Conservation (phyloP, 2,113 vertebrate genomes). For the Albula glossodonta region DNA sequence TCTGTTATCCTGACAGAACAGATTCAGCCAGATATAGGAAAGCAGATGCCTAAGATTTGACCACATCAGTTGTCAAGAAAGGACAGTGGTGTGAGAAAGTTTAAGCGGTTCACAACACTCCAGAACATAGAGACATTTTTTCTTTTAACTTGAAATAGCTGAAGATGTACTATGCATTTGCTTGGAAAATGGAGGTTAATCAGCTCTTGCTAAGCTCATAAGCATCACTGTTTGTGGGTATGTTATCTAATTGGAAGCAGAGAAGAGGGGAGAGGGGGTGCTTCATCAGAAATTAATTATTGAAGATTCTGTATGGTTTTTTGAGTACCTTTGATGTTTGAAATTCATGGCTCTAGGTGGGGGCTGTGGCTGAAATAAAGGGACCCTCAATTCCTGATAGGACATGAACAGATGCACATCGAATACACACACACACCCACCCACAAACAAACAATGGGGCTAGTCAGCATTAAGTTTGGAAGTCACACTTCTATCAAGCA, state of each 20-base stretch:
- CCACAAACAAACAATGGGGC: no score
- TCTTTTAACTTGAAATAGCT: background rate
- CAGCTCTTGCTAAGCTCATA: background rate
- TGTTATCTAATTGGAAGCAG: background rate
- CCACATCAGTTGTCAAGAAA: no score
- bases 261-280: background rate
- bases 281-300: background rate
- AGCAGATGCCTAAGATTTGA: no score
- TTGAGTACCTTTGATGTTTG: constrained; percentile 27
- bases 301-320: background rate
- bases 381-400: background rate
- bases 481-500: no score
- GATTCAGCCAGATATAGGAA: no score
- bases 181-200: background rate
- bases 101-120: background rate
- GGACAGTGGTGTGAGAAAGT: no score
- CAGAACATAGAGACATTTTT: background rate
- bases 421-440: no score
- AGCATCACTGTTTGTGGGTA: constrained; percentile 3
- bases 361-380: background rate
- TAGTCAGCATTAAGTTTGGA: no score
- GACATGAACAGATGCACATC: background rate
- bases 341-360: constrained; percentile 1
- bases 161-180: background rate
- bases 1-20: no score